Conservation (phyloP, 2,113 vertebrate genomes). For the Gila orcuttii region DNA sequence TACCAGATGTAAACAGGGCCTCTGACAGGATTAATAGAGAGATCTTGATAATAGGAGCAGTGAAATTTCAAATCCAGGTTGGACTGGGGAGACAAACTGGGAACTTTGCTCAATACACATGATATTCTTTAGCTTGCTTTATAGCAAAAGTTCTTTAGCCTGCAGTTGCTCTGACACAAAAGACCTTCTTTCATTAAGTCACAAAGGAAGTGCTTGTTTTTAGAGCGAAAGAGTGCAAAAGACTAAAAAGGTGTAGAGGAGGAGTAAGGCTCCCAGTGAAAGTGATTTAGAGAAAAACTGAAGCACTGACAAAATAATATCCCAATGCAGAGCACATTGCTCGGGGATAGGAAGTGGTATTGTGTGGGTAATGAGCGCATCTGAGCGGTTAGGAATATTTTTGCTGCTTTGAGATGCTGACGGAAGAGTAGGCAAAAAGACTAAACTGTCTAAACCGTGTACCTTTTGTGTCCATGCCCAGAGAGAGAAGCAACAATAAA, state of each 20-base stretch:
- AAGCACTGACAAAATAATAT: slow-evolving; percentile 28
- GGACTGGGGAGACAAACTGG: slow-evolving; percentile 5
- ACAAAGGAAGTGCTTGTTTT: slow-evolving; percentile 21
- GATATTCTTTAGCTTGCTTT: slow-evolving; percentile 33
- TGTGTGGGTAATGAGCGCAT: slow-evolving; percentile 5
- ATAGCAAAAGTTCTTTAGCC: slow-evolving; percentile 31
- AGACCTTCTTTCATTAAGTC: background rate
- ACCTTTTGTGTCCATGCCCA: background rate
- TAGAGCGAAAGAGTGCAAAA: slow-evolving; percentile 26
- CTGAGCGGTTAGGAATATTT: slow-evolving; percentile 11
- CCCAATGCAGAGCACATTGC: background rate
- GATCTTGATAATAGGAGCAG: slow-evolving; percentile 28
- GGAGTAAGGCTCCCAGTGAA: slow-evolving; percentile 42
- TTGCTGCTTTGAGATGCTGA: slow-evolving; percentile 10
- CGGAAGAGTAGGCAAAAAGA: background rate
- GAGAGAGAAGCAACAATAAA: background rate
- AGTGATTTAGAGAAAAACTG: slow-evolving; percentile 36
- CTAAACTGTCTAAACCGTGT: background rate
- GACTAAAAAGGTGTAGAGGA: slow-evolving; percentile 30
- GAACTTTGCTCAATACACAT: slow-evolving; percentile 14
- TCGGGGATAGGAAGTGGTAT: slow-evolving; percentile 15
- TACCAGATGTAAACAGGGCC: too few species aligned
- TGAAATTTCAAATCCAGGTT: slow-evolving; percentile 33
- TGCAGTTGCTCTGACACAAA: slow-evolving; percentile 3
- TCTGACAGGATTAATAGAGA: slow-evolving; percentile 31